Base-by-base conservation (phyloP, 1,140 invertebrate genomes). In the Papilio polyxenes region DNA sequence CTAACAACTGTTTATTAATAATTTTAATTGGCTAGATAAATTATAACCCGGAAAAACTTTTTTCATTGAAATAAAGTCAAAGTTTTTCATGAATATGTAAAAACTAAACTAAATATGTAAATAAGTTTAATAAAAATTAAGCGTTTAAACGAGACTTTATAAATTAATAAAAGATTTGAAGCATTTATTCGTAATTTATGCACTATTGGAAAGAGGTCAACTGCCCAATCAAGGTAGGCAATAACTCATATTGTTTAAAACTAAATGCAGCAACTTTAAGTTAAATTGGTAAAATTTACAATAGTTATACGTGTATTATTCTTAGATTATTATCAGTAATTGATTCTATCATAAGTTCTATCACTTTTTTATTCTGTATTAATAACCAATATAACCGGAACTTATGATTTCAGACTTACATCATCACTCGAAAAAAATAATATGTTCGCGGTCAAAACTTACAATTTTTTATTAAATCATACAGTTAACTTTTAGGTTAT, bases 401-500 rank as follows among this genome's bases (percentile, higher is more conserved):
- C 40, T 44, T 23, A 65, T 65, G 62, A 65, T 65, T 9, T 65
- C 20, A 65, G 10, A 23, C 9, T 65, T 65, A 65, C 9, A 23
- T 65, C 62, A 65, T 65, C 23, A 65, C 3, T 1, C 10, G 9
- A 31, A 65, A 23, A 65, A 65, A 31, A 62, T n/a, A 11, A 23
- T 62, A 20, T 69, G 3, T 69, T 69, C 10, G 23, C 11, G 65
- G 13, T 40, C 65, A 37, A 65, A 23, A 6, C 17, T 37, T 37
- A 72, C 4, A 72, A 40, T 65, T 31, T 31, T 23, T 65, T 13
- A 65, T 65, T 17, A 53, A 17, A 72, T 72, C 13, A 72, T 15
- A 13, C 31, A 72, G 31, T 72, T 72, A 72, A 72, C 23, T 72
- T 72, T 72, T 40, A 72, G 65, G 23, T 15, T 72, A 72, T 72